phyloP scores from a whole-genome alignment of 1,140 invertebrate genomes.

The Oncopodura yosiiana region DNA sequence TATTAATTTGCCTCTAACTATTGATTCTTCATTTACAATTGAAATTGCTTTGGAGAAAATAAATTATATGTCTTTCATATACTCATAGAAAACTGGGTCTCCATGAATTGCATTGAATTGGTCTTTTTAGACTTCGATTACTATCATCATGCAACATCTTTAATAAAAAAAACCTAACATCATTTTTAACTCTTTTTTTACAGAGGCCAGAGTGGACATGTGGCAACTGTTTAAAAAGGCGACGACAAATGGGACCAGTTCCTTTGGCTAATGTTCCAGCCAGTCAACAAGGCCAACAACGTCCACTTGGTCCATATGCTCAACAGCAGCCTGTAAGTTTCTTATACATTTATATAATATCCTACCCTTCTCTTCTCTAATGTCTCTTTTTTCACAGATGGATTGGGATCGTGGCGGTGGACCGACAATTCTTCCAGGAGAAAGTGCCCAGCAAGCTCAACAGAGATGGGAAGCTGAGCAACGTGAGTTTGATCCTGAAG shows the following conservation, averaged over 20 bases:
- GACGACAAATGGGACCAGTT: conserved; percentile 23
- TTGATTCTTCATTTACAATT: background rate
- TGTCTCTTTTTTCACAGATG: conserved; percentile 11
- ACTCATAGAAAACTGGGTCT: background rate
- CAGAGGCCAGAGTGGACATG: conserved; percentile 36
- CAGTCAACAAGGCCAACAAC: conserved; percentile 12
- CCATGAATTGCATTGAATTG: no score
- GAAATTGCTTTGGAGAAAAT: background rate
- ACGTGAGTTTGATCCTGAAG: no score
- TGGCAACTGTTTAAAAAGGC: conserved; percentile 31
- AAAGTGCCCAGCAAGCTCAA: background rate
- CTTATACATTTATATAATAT: no score
- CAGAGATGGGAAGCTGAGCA: background rate
- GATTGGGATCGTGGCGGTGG: conserved; percentile 25
- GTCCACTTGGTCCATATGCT: conserved; percentile 21
- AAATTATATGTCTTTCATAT: background rate
- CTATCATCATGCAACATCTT: background rate
- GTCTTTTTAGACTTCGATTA: background rate
- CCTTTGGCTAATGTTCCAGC: conserved; percentile 12
- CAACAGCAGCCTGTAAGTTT: conserved; percentile 22
- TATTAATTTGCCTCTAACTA: no score
- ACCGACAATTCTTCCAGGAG: background rate
- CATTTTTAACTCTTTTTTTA: conserved; percentile 11
- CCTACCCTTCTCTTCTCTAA: background rate
- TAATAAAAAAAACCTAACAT: background rate